These are phyloP conservation scores for Nyctibius bracteatus DNA, from an alignment of 2,113 vertebrate species.

Conservation along the genomic window DNA sequence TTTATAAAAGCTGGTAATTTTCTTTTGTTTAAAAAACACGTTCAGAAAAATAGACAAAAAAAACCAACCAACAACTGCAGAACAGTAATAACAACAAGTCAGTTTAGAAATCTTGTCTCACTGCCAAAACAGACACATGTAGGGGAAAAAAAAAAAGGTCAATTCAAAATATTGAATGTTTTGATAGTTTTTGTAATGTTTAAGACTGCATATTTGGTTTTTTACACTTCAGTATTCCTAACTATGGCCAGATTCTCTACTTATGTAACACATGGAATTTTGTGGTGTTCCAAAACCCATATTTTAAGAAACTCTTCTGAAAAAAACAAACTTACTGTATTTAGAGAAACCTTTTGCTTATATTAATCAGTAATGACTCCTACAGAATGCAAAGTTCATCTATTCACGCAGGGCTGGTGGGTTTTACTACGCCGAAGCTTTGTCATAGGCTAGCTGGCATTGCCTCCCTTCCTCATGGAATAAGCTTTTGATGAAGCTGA, in stretches of 20 bases:
- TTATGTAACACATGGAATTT: slow-evolving; percentile 62
- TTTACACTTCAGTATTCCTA: slow-evolving; percentile 66
- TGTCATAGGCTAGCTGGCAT: slow-evolving; percentile 37
- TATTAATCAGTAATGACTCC: slow-evolving; percentile 36
- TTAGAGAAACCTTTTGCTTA: slow-evolving; percentile 58
- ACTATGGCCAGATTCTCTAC: slow-evolving; percentile 67
- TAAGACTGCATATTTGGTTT: slow-evolving; percentile 48
- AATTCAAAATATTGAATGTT: slow-evolving; percentile 71
- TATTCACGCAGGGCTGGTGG: slow-evolving; percentile 56
- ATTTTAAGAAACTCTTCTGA: slow-evolving; percentile 70
- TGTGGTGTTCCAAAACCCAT: slow-evolving; percentile 21
- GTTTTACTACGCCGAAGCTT: slow-evolving; percentile 34
- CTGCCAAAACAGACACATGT: slow-evolving; percentile 67
- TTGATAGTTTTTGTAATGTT: slow-evolving; percentile 76
- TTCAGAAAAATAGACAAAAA: slow-evolving; percentile 69
- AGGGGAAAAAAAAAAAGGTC: slow-evolving; percentile 23
- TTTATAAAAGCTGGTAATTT: slow-evolving; percentile 74
- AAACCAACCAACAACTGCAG: slow-evolving; percentile 41
- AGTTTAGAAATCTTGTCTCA: slow-evolving; percentile 65
- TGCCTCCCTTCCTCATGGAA: slow-evolving; percentile 38
- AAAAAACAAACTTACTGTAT: slow-evolving; percentile 51
- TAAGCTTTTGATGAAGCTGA: background rate
- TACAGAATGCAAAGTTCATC: slow-evolving; percentile 52
- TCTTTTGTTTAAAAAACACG: slow-evolving; percentile 78
- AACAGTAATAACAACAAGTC: slow-evolving; percentile 17